Conservation (phyloP, 2,797 vertebrate genomes). For the Parauchenoglanis punctatus region DNA sequence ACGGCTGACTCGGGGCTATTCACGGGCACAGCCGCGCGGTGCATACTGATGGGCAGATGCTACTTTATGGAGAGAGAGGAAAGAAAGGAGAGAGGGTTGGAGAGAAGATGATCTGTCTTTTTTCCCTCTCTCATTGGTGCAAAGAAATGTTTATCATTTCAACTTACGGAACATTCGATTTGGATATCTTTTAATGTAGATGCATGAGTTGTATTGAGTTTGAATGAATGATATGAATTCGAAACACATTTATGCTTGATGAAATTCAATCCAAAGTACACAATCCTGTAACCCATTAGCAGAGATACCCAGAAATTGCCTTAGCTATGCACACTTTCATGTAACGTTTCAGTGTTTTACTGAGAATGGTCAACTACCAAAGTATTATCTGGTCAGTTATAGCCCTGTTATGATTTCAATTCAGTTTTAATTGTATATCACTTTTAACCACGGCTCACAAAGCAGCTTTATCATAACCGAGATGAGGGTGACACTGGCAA, state of each 20-base stretch:
- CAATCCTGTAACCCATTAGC: neutral
- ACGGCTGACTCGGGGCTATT: constrained; percentile 80
- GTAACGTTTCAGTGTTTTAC: neutral
- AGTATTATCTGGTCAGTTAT: constrained; percentile 41
- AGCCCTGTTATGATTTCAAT: neutral
- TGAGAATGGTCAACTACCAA: neutral
- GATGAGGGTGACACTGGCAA: neutral
- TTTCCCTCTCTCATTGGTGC: constrained; percentile 55
- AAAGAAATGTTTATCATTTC: neutral
- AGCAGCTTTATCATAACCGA: neutral
- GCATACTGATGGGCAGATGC: constrained; percentile 80
- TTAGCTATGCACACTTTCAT: neutral
- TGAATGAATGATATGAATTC: neutral
- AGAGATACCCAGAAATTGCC: neutral
- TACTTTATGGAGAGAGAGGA: constrained; percentile 60
- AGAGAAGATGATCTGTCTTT: constrained; percentile 71
- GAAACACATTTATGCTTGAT: neutral
- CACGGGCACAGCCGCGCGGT: constrained; percentile 70
- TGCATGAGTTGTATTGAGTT: neutral
- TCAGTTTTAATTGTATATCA: neutral
- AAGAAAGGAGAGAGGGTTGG: constrained; percentile 25
- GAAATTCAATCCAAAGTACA: neutral
- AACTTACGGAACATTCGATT: neutral
- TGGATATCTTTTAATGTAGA: neutral
- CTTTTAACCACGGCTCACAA: neutral